Evolutionary conservation across 2,113 vertebrate species (phyloP), one percentile per base, ranked within the genome.

Genomic region (Strix uralensis): DNA sequence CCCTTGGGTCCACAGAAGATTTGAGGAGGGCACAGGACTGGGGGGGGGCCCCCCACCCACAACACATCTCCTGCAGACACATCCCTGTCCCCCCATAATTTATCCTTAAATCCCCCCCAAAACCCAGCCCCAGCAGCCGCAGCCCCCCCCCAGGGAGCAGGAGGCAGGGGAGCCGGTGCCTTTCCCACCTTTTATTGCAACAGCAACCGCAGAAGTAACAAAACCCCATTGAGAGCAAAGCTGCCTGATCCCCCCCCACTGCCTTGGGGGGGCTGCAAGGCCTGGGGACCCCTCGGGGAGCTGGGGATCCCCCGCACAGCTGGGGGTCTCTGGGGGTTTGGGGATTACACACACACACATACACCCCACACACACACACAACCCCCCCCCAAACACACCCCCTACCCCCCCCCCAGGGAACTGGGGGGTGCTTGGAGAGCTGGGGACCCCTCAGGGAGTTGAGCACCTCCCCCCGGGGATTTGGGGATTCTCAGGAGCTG

Each of bases 171-270:
- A 85, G 27, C 3, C 1, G 0, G 23, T 0, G 13, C 30, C 29
- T 85, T 91, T 92, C 26, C 59, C 79, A 78, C 20, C 22, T 90
- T 96, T 96, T 96, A 96, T 94, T 95, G 83, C 57, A 75, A 93
- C 26, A 95, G 88, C 66, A 82, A 44, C 65, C 2, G 36, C 69
- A 34, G 32, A 87, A 84, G 52, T 87, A 69, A 70, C 18, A 78
- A 74, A 88, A 32, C 55, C 40, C 40, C 40, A 40, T 40, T 10
- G 40, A 40, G 40, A 92, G 79, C 61, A 42, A 65, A 88, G 79
- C 65, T 81, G 65, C 59, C 51, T 36, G 73, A 66, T 11, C 55
- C 34, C 67, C 55, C 36, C 4, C 7, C 20, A 1, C 59, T 51
- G 5, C 46, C 46, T 9, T 22, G 1, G 2, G 2, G n/a, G 61